Conservation (phyloP, 2,797 vertebrate species). For the Paguma larvata region DNA sequence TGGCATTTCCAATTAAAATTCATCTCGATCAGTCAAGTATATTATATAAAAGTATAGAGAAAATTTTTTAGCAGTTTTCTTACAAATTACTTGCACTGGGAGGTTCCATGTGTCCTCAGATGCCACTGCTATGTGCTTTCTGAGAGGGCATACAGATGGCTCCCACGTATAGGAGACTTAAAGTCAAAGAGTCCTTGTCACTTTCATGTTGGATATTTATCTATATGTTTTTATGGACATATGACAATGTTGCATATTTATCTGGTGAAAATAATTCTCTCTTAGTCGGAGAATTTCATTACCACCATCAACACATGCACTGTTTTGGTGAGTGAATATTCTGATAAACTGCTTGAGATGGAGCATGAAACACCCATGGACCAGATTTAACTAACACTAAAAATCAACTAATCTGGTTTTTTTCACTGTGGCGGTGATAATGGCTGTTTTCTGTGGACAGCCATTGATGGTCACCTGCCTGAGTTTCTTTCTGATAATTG, state of each 20-base stretch:
- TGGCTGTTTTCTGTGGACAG: background rate
- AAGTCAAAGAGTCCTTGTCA: background rate
- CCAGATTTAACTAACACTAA: background rate
- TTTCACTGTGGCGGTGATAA: background rate
- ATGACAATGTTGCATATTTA: background rate
- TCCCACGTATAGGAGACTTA: background rate
- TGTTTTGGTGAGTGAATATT: background rate
- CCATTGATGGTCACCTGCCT: background rate
- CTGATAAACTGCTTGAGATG: background rate
- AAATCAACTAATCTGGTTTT: background rate
- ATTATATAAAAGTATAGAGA: background rate
- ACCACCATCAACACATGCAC: background rate
- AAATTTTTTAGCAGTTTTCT: background rate
- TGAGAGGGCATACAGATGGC: background rate
- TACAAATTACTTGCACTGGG: background rate
- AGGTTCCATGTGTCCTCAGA: background rate
- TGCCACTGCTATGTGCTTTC: background rate
- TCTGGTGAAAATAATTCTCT: constrained; percentile 28
- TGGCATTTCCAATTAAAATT: background rate
- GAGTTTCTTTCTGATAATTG: background rate
- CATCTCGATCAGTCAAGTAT: background rate
- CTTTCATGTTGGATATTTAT: background rate
- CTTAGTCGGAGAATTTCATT: background rate
- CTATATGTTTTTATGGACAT: background rate
- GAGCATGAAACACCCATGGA: background rate